A percentile compares a stretch with the other conserved stretches of the same genome.
These are phyloP conservation scores for Drosophila sechellia DNA, from an alignment of 1,140 invertebrate species.

Conservation along the genomic window DNA sequence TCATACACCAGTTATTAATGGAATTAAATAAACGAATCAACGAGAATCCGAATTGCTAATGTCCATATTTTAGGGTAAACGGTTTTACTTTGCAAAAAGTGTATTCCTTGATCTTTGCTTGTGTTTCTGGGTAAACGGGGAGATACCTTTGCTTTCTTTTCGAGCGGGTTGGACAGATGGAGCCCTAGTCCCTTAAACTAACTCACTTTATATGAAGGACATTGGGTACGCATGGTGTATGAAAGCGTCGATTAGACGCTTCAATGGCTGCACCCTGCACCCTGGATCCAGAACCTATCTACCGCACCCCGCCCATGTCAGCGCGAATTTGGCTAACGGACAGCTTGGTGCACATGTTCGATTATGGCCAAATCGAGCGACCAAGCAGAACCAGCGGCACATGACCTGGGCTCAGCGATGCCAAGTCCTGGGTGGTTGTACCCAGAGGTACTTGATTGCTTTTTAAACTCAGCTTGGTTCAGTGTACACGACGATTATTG, in stretches of 20 bases:
- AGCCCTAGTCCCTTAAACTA: background rate
- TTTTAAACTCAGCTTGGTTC: background rate
- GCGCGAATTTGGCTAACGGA: constrained; percentile 43
- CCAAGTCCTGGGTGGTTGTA: constrained; percentile 1
- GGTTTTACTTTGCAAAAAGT: too few relatives aligned
- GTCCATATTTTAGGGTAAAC: background rate
- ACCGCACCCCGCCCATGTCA: constrained; percentile 30
- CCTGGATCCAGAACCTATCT: constrained; percentile 17
- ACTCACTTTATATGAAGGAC: background rate
- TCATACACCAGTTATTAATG: constrained; percentile 10
- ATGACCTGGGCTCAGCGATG: constrained; percentile 26
- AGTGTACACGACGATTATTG: background rate
- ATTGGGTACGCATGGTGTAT: constrained; percentile 39
- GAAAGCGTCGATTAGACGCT: constrained; percentile 62
- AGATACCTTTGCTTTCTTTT: constrained; percentile 8
- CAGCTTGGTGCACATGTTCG: constrained; percentile 68
- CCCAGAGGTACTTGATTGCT: background rate
- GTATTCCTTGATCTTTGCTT: background rate
- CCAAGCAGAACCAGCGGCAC: constrained; percentile 69
- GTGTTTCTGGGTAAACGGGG: background rate
- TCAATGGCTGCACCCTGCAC: constrained; percentile 42
- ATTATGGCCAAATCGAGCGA: constrained; percentile 71
- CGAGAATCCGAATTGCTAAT: constrained; percentile 9
- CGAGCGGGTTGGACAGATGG: background rate
- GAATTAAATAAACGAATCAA: constrained; percentile 17